Conservation (phyloP, 2,888 invertebrate genomes). For the Apodemia zela region DNA sequence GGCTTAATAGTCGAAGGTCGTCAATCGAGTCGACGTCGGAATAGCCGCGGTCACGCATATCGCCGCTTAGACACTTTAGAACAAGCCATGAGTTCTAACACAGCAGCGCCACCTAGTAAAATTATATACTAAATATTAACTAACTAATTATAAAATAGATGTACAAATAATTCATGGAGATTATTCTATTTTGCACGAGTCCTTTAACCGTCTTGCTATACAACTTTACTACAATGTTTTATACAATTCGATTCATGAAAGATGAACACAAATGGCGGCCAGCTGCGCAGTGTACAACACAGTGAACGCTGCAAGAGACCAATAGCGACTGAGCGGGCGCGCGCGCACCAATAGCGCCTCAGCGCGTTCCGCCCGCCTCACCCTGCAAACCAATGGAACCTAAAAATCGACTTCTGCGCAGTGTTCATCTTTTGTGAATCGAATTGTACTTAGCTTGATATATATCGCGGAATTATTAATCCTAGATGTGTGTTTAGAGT, state of each 20-base stretch:
- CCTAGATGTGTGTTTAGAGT: slow-evolving; percentile 14
- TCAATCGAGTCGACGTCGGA: slow-evolving; percentile 58
- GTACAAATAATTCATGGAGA: background rate
- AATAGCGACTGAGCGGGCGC: too few relatives aligned
- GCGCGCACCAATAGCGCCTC: too few relatives aligned
- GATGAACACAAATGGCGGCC: too few relatives aligned
- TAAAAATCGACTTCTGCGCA: too few relatives aligned
- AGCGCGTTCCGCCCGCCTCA: too few relatives aligned
- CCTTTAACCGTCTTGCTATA: slow-evolving; percentile 2
- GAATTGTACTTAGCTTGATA: background rate
- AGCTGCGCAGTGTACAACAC: too few relatives aligned
- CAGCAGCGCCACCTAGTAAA: slow-evolving; percentile 66
- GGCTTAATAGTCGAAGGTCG: slow-evolving; percentile 67
- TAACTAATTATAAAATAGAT: background rate
- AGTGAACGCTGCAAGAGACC: too few relatives aligned
- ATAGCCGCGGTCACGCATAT: slow-evolving; percentile 68
- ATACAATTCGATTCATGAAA: too few relatives aligned
- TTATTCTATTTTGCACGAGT: slow-evolving; percentile 1
- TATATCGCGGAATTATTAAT: slow-evolving; percentile 6
- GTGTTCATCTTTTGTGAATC: too few relatives aligned
- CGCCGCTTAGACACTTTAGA: slow-evolving; percentile 68
- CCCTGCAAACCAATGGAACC: too few relatives aligned
- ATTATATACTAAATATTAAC: slow-evolving; percentile 56
- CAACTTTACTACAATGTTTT: slow-evolving; percentile 4
- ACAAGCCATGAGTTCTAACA: slow-evolving; percentile 65